Base-by-base conservation (phyloP, 2,797 vertebrate species). In the Champsocephalus gunnari region DNA sequence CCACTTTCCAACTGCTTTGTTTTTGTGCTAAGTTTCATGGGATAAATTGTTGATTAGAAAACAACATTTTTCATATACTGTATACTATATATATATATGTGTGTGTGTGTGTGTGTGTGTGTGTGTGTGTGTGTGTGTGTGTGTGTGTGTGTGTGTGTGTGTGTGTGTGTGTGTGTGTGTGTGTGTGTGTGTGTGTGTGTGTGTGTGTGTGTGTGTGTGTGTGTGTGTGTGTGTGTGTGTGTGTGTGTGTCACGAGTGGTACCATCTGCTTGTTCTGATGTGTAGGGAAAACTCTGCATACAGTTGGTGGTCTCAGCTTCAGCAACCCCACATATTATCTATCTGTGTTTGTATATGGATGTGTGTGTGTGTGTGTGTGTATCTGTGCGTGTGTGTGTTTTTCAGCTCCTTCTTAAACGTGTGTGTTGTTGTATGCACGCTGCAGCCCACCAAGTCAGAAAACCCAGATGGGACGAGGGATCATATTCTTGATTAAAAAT, bases 401-500 rank as follows among this genome's bases (percentile, higher is more conserved):
- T 28, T 57, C 24, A 28, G 38, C 54, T 68, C 45, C 41, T n/a
- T 79, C 55, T 54, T 45, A 56, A 71, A 71, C 4, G 48, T 47
- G 77, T 75, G 64, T 60, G 75, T 83, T 83, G 66, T 75, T 75
- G 34, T 79, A 62, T 70, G 75, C 54, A 51, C 19, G 14, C 83
- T 70, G 61, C 55, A 79, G 86, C 87, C 90, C 88, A 91, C 92
- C 86, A 82, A 87, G 80, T 87, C 87, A 77, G 90, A 79, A 72
- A 77, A 83, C 80, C 82, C 92, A 94, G 89, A 94, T 92, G 93
- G 89, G 80, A 85, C 73, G 73, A 89, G 79, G 88, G 88, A 93
- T 94, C 90, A 75, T 85, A 85, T 92, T 94, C 91, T 91, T 92
- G 87, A 93, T 93, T 91, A 85, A 88, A 91, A 92, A 91, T 87